phyloP scores from a whole-genome alignment of 2,888 invertebrate species.

The Ornithoptera alexandrae region DNA sequence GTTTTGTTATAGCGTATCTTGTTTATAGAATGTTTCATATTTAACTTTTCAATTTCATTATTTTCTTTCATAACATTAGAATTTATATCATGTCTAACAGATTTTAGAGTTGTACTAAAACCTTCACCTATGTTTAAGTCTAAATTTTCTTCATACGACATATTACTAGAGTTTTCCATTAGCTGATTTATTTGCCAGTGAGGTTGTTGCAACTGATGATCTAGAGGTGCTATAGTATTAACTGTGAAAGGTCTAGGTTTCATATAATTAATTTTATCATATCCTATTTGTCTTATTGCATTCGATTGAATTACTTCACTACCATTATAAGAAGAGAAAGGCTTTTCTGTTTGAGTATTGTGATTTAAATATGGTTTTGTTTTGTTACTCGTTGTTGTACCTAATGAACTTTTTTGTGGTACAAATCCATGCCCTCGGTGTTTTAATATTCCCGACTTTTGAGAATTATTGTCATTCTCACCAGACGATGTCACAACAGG shows the following conservation, averaged over 20 bases:
- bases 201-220: conserved; percentile 72
- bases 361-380: conserved; percentile 50
- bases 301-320: conserved; percentile 57
- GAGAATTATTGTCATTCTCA: conserved; percentile 42
- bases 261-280: conserved; percentile 46
- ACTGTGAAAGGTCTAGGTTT: conserved; percentile 72
- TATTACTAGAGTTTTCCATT: conserved; percentile 63
- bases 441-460: conserved; percentile 11
- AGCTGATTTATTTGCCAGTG: conserved; percentile 76
- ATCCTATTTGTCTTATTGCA: conserved; percentile 61
- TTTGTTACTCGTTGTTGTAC: conserved; percentile 39
- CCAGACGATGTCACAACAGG: conserved; percentile 67
- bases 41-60: conserved; percentile 44
- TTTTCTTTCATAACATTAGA: conserved; percentile 10
- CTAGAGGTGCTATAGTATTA: conserved; percentile 55
- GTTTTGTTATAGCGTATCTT: conserved; percentile 45
- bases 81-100: conserved; percentile 42
- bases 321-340: conserved; percentile 60
- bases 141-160: conserved; percentile 66
- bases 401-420: conserved; percentile 36
- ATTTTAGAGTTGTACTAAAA: conserved; percentile 47
- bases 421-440: conserved; percentile 25
- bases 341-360: conserved; percentile 76
- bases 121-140: conserved; percentile 73
- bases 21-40: conserved; percentile 28